Conservation (phyloP, 2,113 vertebrate genomes). For the Channa argus region DNA sequence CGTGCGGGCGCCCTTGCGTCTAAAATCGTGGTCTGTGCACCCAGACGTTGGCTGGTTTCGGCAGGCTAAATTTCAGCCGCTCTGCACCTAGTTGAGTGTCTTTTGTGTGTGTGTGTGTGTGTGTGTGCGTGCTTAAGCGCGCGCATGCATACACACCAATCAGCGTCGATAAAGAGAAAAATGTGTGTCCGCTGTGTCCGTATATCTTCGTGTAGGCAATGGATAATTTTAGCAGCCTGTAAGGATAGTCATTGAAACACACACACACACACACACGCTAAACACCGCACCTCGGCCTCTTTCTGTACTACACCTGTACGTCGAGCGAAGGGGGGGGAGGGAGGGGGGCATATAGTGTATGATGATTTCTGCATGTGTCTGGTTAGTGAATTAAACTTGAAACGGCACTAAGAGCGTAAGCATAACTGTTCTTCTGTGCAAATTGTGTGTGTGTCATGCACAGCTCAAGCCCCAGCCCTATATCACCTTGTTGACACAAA, state of each 20-base stretch:
- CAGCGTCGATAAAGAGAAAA: too few relatives aligned
- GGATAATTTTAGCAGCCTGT: not conserved
- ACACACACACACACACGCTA: not conserved
- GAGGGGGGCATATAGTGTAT: too few relatives aligned
- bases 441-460: not conserved
- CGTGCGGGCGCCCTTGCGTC: not conserved
- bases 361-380: too few relatives aligned
- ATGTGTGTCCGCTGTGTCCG: not conserved
- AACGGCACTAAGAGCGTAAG: not conserved
- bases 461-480: slow-evolving; percentile 8
- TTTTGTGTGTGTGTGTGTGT: too few relatives aligned
- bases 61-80: slow-evolving; percentile 4
- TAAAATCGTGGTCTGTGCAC: not conserved
- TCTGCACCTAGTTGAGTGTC: not conserved
- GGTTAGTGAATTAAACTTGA: too few relatives aligned
- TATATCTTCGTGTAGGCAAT: not conserved
- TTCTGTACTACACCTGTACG: slow-evolving; percentile 10
- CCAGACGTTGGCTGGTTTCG: slow-evolving; percentile 15
- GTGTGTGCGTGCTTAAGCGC: not conserved
- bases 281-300: not conserved
- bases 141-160: not conserved
- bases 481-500: slow-evolving; percentile 15
- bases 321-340: too few relatives aligned
- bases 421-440: not conserved
- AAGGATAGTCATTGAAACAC: not conserved